Percentiles rank a stretch among this genome's conserved stretches.
phyloP scores from a whole-genome alignment of 64 coral and sea anemone species.

The Platygyra sinensis region DNA sequence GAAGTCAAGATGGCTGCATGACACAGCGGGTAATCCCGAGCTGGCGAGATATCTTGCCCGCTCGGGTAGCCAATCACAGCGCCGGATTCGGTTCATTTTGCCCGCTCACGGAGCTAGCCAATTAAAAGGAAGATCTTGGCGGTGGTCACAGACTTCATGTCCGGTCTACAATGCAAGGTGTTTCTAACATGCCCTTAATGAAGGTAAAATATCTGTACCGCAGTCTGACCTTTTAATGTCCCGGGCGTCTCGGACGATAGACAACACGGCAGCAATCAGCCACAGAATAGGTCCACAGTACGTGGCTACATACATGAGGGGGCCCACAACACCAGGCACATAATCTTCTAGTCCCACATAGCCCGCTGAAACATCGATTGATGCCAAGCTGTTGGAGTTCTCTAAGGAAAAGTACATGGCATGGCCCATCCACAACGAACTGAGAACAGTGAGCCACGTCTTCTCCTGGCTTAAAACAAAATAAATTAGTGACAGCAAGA shows the following conservation, averaged over 20 bases:
- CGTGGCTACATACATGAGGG: conserved; percentile 66
- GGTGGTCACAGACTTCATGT: too few species aligned
- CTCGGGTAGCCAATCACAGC: too few species aligned
- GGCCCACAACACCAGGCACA: conserved; percentile 39
- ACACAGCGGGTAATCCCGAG: too few species aligned
- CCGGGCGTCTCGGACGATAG: conserved; percentile 34
- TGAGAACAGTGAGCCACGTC: conserved; percentile 42
- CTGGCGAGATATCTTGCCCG: too few species aligned
- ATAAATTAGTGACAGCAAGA: neutral
- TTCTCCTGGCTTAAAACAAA: conserved; percentile 51
- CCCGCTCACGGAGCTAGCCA: too few species aligned
- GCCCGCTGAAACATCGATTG: conserved; percentile 89
- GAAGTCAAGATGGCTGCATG: too few species aligned
- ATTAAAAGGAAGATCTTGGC: too few species aligned
- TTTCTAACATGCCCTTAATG: neutral
- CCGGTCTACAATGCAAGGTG: neutral
- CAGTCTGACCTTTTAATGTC: conserved; percentile 45
- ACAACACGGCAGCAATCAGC: conserved; percentile 59
- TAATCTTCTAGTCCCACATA: conserved; percentile 86
- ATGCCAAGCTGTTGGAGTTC: conserved; percentile 96
- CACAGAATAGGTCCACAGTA: conserved; percentile 86
- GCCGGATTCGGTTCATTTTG: too few species aligned
- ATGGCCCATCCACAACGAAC: conserved; percentile 82
- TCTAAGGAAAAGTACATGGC: conserved; percentile 83
- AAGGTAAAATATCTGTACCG: neutral